Evolutionary conservation across 1,140 invertebrate genomes (phyloP).

Genomic region (Mactra quadrangularis): DNA sequence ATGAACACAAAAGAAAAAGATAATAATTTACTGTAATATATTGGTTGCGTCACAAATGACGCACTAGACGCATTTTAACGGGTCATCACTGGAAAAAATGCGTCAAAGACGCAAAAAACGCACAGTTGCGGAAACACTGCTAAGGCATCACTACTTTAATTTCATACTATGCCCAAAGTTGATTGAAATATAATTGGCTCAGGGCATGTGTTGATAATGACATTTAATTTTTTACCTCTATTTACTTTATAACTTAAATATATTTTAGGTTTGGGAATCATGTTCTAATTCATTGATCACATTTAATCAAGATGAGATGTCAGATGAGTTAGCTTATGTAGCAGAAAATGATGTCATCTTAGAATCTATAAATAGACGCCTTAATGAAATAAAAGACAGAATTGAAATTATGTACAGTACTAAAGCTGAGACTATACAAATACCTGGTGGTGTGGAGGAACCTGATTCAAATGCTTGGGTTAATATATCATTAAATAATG

Average conservation of each 20-base stretch:
- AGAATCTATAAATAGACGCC: conserved; percentile 85
- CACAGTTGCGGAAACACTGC: no score
- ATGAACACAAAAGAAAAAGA: no score
- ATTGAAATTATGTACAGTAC: conserved; percentile 85
- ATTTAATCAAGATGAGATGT: conserved; percentile 90
- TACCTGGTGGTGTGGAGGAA: conserved; percentile 80
- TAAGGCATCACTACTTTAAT: no score
- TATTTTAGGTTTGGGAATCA: conserved; percentile 93
- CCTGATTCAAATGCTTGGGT: conserved; percentile 74
- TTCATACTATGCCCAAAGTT: no score
- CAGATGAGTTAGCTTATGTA: conserved; percentile 91
- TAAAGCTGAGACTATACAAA: conserved; percentile 82
- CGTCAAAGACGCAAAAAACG: no score
- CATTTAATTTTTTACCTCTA: no score
- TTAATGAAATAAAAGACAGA: conserved; percentile 86
- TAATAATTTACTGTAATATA: no score
- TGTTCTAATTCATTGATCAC: conserved; percentile 94
- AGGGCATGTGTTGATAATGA: no score
- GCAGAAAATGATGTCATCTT: conserved; percentile 97
- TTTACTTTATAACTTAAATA: not conserved
- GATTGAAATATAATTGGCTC: no score
- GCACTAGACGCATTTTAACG: no score
- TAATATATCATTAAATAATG: conserved; percentile 82
- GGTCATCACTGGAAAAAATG: no score
- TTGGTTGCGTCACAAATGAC: no score